Evolutionary conservation across 2,888 invertebrate species (phyloP).

Genomic region (Dichetophora obliterata): DNA sequence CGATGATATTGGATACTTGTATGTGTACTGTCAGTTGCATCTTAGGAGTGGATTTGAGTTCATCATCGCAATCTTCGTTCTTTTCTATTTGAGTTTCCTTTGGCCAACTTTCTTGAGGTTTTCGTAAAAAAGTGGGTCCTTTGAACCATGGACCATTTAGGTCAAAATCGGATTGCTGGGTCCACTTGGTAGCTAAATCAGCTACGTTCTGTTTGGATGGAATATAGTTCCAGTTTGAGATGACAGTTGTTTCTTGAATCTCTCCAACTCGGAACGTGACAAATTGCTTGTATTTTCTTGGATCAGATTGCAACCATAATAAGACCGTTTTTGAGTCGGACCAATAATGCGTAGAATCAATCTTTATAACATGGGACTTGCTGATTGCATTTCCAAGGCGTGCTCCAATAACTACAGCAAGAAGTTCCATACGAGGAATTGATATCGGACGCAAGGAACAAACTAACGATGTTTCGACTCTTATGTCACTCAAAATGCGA

Average conservation of each 20-base stretch:
- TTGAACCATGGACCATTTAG: not conserved
- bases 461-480: too few relatives aligned
- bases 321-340: too few relatives aligned
- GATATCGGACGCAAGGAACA: too few relatives aligned
- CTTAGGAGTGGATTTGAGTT: not conserved
- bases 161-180: not conserved
- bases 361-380: slow-evolving; percentile 44
- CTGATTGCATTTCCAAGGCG: slow-evolving; percentile 45
- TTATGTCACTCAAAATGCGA: too few relatives aligned
- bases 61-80: too few relatives aligned
- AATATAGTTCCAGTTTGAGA: too few relatives aligned
- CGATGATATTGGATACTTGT: not conserved
- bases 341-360: too few relatives aligned
- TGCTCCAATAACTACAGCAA: slow-evolving; percentile 38
- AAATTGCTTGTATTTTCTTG: not conserved
- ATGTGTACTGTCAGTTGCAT: not conserved
- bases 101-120: not conserved
- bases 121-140: not conserved
- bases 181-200: not conserved
- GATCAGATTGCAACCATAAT: too few relatives aligned
- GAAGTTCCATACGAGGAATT: too few relatives aligned
- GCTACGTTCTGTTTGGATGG: slow-evolving; percentile 13
- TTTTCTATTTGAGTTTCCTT: not conserved
- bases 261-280: too few relatives aligned
- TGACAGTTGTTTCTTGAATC: slow-evolving; percentile 47